Evolutionary conservation across 2,888 invertebrate species (phyloP).

Genomic region (Ectemnius cavifrons): DNA sequence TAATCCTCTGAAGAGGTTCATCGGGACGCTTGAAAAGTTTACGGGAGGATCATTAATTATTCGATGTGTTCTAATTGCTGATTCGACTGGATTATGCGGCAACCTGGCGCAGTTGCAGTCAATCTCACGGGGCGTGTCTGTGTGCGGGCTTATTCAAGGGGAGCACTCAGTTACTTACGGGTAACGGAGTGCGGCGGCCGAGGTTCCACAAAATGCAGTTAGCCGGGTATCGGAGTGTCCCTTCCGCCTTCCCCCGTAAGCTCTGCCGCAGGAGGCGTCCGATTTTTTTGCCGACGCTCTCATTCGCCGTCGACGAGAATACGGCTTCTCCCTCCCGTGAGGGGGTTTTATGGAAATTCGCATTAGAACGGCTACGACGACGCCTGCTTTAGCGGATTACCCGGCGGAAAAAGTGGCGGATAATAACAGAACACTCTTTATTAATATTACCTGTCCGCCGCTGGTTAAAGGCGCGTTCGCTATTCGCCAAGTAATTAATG

Average conservation of each 20-base stretch:
- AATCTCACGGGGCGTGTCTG: slow-evolving; percentile 10
- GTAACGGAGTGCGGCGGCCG: too few species aligned
- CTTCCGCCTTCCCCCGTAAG: too few species aligned
- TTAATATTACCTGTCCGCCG: slow-evolving; percentile 42
- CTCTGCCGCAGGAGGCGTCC: too few species aligned
- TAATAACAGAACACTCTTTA: slow-evolving; percentile 36
- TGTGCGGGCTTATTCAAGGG: too few species aligned
- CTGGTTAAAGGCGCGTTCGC: slow-evolving; percentile 41
- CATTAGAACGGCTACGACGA: not conserved
- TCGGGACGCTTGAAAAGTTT: slow-evolving; percentile 44
- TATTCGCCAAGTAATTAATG: slow-evolving; percentile 54
- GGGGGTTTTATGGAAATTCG: not conserved
- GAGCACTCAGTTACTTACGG: too few species aligned
- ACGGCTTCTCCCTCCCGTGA: not conserved
- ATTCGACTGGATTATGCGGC: slow-evolving; percentile 60
- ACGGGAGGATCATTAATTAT: slow-evolving; percentile 59
- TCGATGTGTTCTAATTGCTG: slow-evolving; percentile 62
- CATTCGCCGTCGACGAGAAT: too few species aligned
- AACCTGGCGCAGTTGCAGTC: slow-evolving; percentile 44
- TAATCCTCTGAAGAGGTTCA: slow-evolving; percentile 47
- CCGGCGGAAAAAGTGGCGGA: slow-evolving; percentile 31
- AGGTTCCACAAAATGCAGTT: too few species aligned
- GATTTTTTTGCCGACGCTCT: too few species aligned
- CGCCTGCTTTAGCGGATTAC: slow-evolving; percentile 34
- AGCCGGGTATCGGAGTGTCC: too few species aligned